Base-by-base conservation (phyloP, 2,113 vertebrate species). In the Meles meles region DNA sequence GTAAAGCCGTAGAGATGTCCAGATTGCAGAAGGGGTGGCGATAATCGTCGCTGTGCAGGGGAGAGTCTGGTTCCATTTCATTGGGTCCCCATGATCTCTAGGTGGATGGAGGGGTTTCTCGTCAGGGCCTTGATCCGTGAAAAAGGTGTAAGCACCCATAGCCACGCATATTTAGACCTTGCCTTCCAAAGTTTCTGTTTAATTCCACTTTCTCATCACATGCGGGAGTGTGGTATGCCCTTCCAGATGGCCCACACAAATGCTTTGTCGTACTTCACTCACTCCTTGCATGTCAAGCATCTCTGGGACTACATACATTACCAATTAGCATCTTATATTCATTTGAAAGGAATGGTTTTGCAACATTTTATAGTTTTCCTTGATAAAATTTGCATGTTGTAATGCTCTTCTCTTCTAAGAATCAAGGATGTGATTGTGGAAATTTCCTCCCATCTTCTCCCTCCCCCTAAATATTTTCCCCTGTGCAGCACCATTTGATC, bases 181-280 rank as follows among this genome's bases (percentile, higher is more conserved):
- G 98, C 95, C 98, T 98, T 98, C 98, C 94, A 87, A 98, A 98
- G 97, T 98, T 98, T 98, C 98, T 97, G 83, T 98, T 98, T 98
- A 98, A 98, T 99, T 98, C 97, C 97, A 98, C 97, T 98, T 98
- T 98, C 98, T 98, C 98, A 98, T 99, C 98, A 97, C 98, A 98
- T 67, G 96, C 98, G 80, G 98, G 96, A 98, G 96, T 97, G 96
- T 98, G 98, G 97, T 98, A 72, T 95, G 98, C 97, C 95, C 98
- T 98, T 99, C 99, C 99, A 99, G 99, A 99, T 99, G 99, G 99
- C 98, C 98, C 98, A 98, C 98, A 98, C 98, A 99, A 99, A 99
- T 98, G 99, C 98, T 98, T 96, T 98, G 98, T 98, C 0, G 96
- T 99, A 99, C 98, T 98, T 98, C 98, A 98, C 97, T 98, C 98